Conservation (phyloP, 2,113 vertebrate genomes). For the Pantherophis guttatus region DNA sequence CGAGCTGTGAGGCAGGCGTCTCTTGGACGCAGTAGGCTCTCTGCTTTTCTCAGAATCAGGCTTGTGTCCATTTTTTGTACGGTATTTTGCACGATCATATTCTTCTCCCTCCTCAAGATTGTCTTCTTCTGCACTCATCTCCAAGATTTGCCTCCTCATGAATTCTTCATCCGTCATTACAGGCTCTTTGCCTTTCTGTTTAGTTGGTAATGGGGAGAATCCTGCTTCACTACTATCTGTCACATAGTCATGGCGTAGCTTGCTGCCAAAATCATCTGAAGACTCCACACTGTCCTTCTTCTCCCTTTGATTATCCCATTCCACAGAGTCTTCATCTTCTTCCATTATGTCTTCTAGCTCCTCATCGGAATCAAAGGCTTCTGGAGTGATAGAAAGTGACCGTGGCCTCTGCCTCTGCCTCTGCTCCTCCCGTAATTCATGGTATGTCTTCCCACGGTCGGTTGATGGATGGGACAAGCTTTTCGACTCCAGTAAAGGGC, state of each 20-base stretch:
- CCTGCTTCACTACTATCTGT: slow-evolving; percentile 96
- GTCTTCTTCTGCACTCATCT: slow-evolving; percentile 98
- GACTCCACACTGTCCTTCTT: slow-evolving; percentile 79
- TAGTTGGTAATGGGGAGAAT: slow-evolving; percentile 84
- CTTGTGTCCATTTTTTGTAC: slow-evolving; percentile 78
- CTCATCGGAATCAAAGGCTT: slow-evolving; percentile 87
- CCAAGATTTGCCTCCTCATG: slow-evolving; percentile 94
- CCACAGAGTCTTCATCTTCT: slow-evolving; percentile 84
- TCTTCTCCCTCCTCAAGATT: slow-evolving; percentile 79
- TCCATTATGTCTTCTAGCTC: slow-evolving; percentile 91
- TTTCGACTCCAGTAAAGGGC: slow-evolving; percentile 83
- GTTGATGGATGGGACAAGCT: slow-evolving; percentile 55
- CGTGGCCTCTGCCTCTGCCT: slow-evolving; percentile 85
- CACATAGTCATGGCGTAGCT: slow-evolving; percentile 91
- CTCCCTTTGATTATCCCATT: slow-evolving; percentile 82
- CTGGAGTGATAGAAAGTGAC: slow-evolving; percentile 88
- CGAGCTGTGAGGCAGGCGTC: slow-evolving; percentile 81
- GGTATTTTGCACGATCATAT: slow-evolving; percentile 60
- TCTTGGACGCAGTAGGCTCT: slow-evolving; percentile 67
- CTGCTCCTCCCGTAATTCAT: slow-evolving; percentile 70
- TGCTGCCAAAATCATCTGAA: slow-evolving; percentile 93
- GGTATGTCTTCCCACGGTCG: slow-evolving; percentile 56
- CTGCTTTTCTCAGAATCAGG: slow-evolving; percentile 79
- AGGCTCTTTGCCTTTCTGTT: slow-evolving; percentile 76
- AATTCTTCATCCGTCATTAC: slow-evolving; percentile 90